These are phyloP conservation scores for Alectura lathami DNA, from an alignment of 2,113 vertebrate genomes.

Conservation along the genomic window DNA sequence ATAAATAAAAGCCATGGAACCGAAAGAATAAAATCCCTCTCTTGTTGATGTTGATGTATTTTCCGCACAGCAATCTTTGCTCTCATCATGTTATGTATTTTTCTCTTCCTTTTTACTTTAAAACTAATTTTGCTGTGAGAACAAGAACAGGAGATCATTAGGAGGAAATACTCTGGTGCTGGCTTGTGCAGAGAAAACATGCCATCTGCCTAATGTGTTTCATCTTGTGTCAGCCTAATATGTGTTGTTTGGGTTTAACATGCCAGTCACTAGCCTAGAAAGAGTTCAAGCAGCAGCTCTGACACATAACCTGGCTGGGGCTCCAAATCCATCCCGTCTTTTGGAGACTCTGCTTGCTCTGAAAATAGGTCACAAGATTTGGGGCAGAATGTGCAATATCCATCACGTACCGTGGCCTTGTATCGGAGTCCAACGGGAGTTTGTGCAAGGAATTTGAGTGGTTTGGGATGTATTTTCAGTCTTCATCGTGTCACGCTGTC, in stretches of 20 bases:
- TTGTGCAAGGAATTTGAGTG: not conserved
- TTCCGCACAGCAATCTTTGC: slow-evolving; percentile 12
- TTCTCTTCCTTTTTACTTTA: slow-evolving; percentile 40
- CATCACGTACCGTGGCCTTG: fast-evolving
- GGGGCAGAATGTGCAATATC: not conserved
- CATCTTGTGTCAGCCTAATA: slow-evolving; percentile 49
- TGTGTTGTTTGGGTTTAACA: slow-evolving; percentile 47
- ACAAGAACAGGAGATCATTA: slow-evolving; percentile 38
- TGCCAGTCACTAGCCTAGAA: slow-evolving; percentile 39
- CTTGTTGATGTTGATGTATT: slow-evolving; percentile 31
- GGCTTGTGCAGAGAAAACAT: slow-evolving; percentile 43
- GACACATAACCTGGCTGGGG: not conserved
- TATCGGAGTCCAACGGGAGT: not conserved
- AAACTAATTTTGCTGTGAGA: slow-evolving; percentile 58
- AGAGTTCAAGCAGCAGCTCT: not conserved
- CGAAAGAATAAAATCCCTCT: slow-evolving; percentile 9
- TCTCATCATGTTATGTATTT: not conserved
- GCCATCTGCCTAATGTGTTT: slow-evolving; percentile 62
- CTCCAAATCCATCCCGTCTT: not conserved
- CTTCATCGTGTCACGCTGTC: not conserved
- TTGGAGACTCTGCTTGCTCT: not conserved
- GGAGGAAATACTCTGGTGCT: not conserved
- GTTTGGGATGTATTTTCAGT: not conserved
- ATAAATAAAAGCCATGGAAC: slow-evolving; percentile 26
- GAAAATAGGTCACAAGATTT: not conserved